Evolutionary conservation across 2,113 vertebrate genomes (phyloP).

Genomic region (Orthochromis malagaraziensis): DNA sequence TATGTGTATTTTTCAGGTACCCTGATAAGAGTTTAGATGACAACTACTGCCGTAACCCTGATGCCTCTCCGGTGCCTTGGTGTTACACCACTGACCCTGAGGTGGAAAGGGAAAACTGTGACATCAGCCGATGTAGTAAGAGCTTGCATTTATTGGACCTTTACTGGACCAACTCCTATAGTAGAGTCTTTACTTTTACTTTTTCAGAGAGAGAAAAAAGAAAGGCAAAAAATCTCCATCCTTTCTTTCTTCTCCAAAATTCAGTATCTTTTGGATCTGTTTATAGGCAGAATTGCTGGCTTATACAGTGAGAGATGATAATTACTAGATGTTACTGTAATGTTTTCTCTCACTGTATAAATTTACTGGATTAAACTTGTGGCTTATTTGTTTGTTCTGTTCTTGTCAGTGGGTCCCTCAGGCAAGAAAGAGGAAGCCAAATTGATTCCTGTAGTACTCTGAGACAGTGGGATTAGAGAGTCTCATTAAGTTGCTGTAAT

Average conservation of each 20-base stretch:
- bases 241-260: not conserved
- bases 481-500: slow-evolving; percentile 39
- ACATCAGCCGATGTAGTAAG: slow-evolving; percentile 84
- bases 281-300: not conserved
- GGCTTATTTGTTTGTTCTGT: not conserved
- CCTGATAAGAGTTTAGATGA: slow-evolving; percentile 88
- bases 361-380: not conserved
- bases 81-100: slow-evolving; percentile 84
- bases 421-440: not conserved
- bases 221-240: not conserved
- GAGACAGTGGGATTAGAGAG: not conserved
- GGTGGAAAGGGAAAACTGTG: slow-evolving; percentile 81
- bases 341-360: not conserved
- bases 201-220: not conserved
- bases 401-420: not conserved
- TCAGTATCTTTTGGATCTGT: not conserved
- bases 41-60: slow-evolving; percentile 96
- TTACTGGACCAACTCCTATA: not conserved
- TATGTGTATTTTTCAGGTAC: slow-evolving; percentile 72
- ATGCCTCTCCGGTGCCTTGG: slow-evolving; percentile 89
- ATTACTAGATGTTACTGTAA: not conserved
- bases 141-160: not conserved
- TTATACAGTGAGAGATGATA: not conserved
- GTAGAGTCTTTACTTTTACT: not conserved
- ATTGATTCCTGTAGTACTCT: not conserved